phyloP scores from a whole-genome alignment of 2,797 vertebrate species.

The Neosalanx taihuensis region DNA sequence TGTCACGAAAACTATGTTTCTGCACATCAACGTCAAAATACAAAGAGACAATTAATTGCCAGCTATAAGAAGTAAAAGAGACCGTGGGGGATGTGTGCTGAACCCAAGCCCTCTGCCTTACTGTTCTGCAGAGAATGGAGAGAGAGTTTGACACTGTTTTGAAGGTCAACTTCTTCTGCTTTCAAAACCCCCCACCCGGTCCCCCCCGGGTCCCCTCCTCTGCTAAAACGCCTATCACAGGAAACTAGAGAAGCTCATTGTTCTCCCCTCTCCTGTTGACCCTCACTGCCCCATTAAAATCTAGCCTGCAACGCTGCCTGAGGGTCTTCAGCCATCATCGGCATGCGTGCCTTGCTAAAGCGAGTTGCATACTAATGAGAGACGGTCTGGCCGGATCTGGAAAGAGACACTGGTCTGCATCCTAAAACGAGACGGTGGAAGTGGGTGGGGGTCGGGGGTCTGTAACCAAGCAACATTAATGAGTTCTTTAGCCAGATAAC shows the following conservation, averaged over 20 bases:
- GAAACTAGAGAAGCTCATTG: conserved; percentile 48
- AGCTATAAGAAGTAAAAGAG: conserved; percentile 30
- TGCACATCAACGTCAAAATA: conserved; percentile 6
- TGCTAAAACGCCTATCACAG: conserved; percentile 55
- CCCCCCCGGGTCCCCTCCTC: conserved; percentile 19
- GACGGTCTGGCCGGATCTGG: neutral
- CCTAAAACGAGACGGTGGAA: conserved; percentile 26
- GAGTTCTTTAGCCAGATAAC: neutral
- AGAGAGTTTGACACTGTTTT: conserved; percentile 54
- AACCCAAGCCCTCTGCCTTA: conserved; percentile 35
- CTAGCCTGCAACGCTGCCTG: conserved; percentile 71
- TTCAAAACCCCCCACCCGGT: conserved; percentile 44
- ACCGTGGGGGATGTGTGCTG: conserved; percentile 1
- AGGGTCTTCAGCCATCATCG: conserved; percentile 63
- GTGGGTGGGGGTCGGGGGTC: conserved; percentile 4
- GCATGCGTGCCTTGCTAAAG: conserved; percentile 27
- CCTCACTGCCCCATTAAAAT: conserved; percentile 71
- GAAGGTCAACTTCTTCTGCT: conserved; percentile 58
- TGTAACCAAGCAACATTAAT: neutral
- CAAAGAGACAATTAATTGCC: conserved; percentile 36
- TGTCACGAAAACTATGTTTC: conserved; percentile 18
- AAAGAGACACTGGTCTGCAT: conserved; percentile 18
- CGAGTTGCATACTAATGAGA: conserved; percentile 48
- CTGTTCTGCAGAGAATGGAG: conserved; percentile 5
- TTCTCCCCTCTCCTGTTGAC: conserved; percentile 62